Evolutionary conservation across 2,888 invertebrate species (phyloP), one percentile per base, ranked within the genome.

Genomic region (Spilosoma lubricipeda): DNA sequence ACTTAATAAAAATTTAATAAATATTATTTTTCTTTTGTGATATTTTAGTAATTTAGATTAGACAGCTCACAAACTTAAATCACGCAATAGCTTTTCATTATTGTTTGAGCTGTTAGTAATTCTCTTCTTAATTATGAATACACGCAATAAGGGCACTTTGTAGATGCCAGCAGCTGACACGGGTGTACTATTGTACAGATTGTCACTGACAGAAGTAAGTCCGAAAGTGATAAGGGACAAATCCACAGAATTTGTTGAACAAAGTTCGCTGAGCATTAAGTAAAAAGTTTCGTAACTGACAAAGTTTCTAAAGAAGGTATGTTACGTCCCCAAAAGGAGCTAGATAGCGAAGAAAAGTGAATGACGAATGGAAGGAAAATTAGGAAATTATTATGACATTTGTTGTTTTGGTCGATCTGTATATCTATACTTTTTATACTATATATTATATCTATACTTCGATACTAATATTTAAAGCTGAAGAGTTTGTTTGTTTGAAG

Each of bases 141-240:
- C 36, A 30, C 36, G 23, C 23, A 23, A 13, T 52, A 20, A 52
- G 23, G 23, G 23, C 18, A 27, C 48, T 18, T 68, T 23, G 33
- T 20, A 23, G 33, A 27, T 9, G 7, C 27, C 30, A 18, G 3
- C 67, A 45, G 42, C 67, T 45, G 27, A 67, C 45, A 45, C 45
- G 18, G 15, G 39, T 30, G 20, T 52, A 23, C 33, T 68, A 52
- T 52, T 36, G 42, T 18, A 39, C 67, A 71, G 36, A 13, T 45
- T 74, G 64, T n/a, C 52, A 64, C 33, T 63, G 65, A 52, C 68
- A 73, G 33, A 36, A 59, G 42, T 48, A 70, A 27, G 23, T 36
- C 30, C 67, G n/a, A 69, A 65, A 65, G 52, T 71, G 69, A 75
- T 56, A 66, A 75, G 75, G 72, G 72, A 72, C 66, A 36, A 69